phyloP scores from a whole-genome alignment of 2,888 invertebrate genomes.

The Halictus ligatus region DNA sequence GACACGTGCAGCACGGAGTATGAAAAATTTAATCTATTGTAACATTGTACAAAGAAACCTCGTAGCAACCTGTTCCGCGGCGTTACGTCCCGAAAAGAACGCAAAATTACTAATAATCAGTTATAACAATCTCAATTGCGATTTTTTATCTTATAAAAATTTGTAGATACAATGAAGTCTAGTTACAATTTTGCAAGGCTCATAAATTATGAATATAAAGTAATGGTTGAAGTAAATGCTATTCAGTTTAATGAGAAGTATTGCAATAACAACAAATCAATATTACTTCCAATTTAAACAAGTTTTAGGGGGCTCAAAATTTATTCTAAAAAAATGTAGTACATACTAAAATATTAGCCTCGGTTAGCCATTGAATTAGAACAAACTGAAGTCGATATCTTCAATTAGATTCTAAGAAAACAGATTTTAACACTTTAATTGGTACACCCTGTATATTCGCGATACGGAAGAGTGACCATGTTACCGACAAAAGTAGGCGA shows the following conservation, averaged over 20 bases:
- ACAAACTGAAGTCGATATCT: too few relatives aligned
- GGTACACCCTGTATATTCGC: too few relatives aligned
- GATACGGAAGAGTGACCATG: too few relatives aligned
- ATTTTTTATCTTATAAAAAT: background rate
- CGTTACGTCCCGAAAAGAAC: background rate
- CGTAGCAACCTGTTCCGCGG: background rate
- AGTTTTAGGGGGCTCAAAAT: too few relatives aligned
- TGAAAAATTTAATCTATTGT: constrained; percentile 4
- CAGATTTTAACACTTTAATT: too few relatives aligned
- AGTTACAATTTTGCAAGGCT: background rate
- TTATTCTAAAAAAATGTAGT: too few relatives aligned
- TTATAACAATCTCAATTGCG: background rate
- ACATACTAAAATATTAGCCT: background rate
- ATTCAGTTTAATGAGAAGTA: too few relatives aligned
- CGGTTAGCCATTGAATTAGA: background rate
- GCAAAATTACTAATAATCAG: background rate
- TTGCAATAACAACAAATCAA: too few relatives aligned
- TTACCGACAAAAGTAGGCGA: too few relatives aligned
- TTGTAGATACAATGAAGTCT: background rate
- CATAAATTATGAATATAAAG: background rate
- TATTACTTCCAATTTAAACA: too few relatives aligned
- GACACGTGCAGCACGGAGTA: background rate
- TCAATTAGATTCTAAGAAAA: too few relatives aligned
- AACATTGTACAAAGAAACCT: background rate
- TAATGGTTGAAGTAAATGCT: too few relatives aligned